Evolutionary conservation across 2,113 vertebrate genomes (phyloP).

Genomic region (Orthonyx spaldingii): DNA sequence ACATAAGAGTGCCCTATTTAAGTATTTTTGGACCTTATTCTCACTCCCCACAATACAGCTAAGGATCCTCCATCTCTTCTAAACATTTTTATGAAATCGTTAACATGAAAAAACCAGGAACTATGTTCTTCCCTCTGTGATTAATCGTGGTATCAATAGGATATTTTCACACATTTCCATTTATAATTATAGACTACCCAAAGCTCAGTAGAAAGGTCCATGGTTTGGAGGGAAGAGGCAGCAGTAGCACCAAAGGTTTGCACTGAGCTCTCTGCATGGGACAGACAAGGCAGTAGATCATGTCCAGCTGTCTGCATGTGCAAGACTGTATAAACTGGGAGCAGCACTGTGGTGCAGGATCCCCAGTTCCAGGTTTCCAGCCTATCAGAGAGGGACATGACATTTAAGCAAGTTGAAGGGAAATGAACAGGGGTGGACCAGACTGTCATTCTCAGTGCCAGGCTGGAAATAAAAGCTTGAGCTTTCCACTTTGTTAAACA

Average conservation of each 20-base stretch:
- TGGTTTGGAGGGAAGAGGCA: background rate
- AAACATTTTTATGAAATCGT: background rate
- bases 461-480: background rate
- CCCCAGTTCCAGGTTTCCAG: background rate
- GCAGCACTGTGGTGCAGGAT: background rate
- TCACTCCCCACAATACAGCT: background rate
- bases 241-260: background rate
- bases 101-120: background rate
- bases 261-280: background rate
- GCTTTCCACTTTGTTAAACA: background rate
- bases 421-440: background rate
- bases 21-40: background rate
- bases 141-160: background rate
- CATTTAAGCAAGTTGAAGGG: background rate
- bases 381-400: background rate
- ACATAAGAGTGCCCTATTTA: background rate
- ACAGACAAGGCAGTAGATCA: background rate
- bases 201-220: background rate
- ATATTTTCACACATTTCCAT: background rate
- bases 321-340: background rate
- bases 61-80: background rate
- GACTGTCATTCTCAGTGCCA: background rate
- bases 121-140: background rate
- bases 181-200: background rate
- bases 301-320: background rate